Base-by-base conservation (phyloP, 2,113 vertebrate species). In the Poicephalus meyeri region DNA sequence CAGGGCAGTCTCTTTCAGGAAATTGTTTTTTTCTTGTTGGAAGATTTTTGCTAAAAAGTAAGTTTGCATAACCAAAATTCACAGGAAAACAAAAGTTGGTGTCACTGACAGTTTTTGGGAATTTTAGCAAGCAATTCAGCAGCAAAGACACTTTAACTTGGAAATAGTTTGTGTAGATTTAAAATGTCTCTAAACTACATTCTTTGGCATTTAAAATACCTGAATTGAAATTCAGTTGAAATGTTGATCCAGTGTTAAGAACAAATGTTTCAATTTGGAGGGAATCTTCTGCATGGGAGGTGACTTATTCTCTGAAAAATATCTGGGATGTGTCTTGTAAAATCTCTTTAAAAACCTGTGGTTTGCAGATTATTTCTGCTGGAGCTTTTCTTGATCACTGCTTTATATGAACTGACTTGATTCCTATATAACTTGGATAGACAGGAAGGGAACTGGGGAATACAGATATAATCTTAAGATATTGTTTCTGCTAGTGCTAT, bases 381-480 rank as follows among this genome's bases (percentile, higher is more conserved):
- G 69, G 21, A 92, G 24, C 18, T 88, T 79, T 94, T 92, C 50
- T 88, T 88, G 69, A 47, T 91, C 20, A 9, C 21, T 71, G 13
- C 20, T 86, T 86, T 90, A 46, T 49, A 79, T 37, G 88, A 77
- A 88, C 61, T 71, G 68, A 74, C n/a, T 71, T 89, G 55, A 74
- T 88, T 97, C 65, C 72, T 76, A 79, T 94, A 76, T 71, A 91
- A 72, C 65, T 79, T 60, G 65, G 79, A 76, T 39, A 64, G 69
- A 55, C 56, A 86, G 69, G 77, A 91, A 55, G 9, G 64, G 61
- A 5, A 56, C 35, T 72, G 68, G 64, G 89, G 86, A 95, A 92
- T 83, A 80, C 17, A 92, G 80, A 94, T 86, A 89, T 2, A 56
- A 87, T 94, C 95, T 93, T 78, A 72, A 94, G 80, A 84, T 79